Evolutionary conservation across 2,888 invertebrate species (phyloP), one percentile per base, ranked within the genome.

Genomic region (Crocallis elinguaria): DNA sequence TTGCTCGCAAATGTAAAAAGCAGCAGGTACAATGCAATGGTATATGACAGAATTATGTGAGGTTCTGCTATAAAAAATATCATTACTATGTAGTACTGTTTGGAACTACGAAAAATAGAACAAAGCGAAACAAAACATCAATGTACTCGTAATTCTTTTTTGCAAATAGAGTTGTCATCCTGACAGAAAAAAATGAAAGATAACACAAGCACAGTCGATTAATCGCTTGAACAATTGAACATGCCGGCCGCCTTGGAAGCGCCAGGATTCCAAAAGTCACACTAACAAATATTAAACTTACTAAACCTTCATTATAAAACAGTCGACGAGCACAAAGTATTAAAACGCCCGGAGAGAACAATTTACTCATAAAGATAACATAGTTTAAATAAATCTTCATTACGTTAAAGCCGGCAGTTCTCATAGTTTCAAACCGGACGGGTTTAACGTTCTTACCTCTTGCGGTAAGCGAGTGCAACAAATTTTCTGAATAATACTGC

Each of bases 321-420:
- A 21, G 30, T 42, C 21, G 33, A 13, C 30, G 32, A 13, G 30
- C 35, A 36, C 6, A 49, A 57, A 50, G 45, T 53, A 49, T 58
- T 56, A 53, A 50, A 54, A 53, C 17, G 50, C 39, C 59, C 66
- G 55, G 62, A 54, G 67, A 62, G 75, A 71, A 71, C 69, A 75
- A 75, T 78, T 77, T 74, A 70, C 68, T 72, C 63, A 52, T 69
- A 67, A 74, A 73, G 71, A 77, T 75, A 71, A 67, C 62, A 68
- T 77, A 81, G 80, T 81, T 79, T 75, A 77, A 79, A 84, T 87
- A 86, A 86, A 86, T 88, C 84, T 84, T 86, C 79, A 84, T 87
- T 86, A 84, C 72, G 68, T 73, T 79, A 80, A 82, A 78, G 75
- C 80, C 65, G 67, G 70, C 71, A 70, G 78, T 72, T 75, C 79